phyloP scores from a whole-genome alignment of 1,140 invertebrate genomes.

The Cryptotermes secundus region DNA sequence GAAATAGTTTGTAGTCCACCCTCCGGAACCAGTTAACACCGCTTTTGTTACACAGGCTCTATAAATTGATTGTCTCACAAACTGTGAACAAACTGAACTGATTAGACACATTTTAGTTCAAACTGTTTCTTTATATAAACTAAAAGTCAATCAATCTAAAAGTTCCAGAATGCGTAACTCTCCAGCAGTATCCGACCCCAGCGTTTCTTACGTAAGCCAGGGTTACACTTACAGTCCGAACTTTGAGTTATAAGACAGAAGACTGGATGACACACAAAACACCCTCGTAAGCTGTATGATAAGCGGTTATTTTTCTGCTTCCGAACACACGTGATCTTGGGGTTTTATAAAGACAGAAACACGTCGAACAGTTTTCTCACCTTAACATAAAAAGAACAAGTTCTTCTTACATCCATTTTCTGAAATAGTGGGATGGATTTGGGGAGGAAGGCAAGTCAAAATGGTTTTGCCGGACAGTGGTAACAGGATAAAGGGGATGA shows the following conservation, averaged over 20 bases:
- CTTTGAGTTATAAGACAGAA: no score
- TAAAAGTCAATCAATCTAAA: background rate
- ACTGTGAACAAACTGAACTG: no score
- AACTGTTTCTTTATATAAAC: no score
- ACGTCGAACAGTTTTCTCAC: background rate
- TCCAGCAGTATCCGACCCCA: no score
- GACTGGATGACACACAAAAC: no score
- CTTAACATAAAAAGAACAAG: background rate
- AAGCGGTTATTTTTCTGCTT: background rate
- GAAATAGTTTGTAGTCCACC: no score
- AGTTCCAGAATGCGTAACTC: background rate
- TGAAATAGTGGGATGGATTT: background rate
- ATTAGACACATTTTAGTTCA: no score
- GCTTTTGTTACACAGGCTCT: no score
- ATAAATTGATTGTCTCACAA: no score
- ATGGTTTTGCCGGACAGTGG: conserved; percentile 5
- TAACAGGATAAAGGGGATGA: background rate
- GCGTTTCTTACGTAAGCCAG: no score
- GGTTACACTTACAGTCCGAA: no score
- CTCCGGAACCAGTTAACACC: no score
- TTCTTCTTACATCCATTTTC: background rate
- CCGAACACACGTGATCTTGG: background rate
- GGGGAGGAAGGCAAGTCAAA: background rate
- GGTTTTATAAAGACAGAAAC: background rate
- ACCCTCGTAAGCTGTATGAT: background rate